Conservation (phyloP, 2,113 vertebrate species). For the Upupa epops region DNA sequence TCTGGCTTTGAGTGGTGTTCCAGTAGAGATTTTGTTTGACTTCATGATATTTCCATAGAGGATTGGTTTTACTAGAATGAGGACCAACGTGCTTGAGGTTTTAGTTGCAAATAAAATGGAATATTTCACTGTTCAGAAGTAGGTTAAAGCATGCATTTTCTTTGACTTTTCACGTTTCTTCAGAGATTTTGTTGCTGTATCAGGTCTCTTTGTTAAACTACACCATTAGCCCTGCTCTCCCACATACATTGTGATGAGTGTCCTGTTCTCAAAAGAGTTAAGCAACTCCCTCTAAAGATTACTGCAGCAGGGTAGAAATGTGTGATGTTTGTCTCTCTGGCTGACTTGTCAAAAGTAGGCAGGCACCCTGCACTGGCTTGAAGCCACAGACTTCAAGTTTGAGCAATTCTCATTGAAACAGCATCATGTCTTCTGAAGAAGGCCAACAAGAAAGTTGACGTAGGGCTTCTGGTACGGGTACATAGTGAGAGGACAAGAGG, state of each 20-base stretch:
- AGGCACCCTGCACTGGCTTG: background rate
- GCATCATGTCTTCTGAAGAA: background rate
- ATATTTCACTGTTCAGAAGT: background rate
- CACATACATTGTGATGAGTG: background rate
- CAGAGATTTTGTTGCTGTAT: background rate
- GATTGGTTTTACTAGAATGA: background rate
- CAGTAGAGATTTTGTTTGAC: background rate
- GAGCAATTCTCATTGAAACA: background rate
- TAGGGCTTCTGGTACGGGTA: too few relatives aligned
- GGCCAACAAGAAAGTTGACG: too few relatives aligned
- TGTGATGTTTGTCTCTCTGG: background rate
- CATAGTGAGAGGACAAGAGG: too few relatives aligned
- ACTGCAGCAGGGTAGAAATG: background rate
- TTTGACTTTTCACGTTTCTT: background rate
- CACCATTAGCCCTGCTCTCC: too few relatives aligned
- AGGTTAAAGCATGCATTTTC: background rate
- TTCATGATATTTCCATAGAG: rapidly evolving
- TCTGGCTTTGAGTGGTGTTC: background rate
- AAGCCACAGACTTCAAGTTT: background rate
- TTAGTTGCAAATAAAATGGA: background rate
- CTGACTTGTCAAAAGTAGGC: background rate
- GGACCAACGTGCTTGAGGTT: background rate
- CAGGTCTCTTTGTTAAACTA: background rate
- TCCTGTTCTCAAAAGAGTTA: background rate
- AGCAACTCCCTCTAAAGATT: background rate